phyloP scores from a whole-genome alignment of 2,888 invertebrate genomes.

The Anthrax anthrax region DNA sequence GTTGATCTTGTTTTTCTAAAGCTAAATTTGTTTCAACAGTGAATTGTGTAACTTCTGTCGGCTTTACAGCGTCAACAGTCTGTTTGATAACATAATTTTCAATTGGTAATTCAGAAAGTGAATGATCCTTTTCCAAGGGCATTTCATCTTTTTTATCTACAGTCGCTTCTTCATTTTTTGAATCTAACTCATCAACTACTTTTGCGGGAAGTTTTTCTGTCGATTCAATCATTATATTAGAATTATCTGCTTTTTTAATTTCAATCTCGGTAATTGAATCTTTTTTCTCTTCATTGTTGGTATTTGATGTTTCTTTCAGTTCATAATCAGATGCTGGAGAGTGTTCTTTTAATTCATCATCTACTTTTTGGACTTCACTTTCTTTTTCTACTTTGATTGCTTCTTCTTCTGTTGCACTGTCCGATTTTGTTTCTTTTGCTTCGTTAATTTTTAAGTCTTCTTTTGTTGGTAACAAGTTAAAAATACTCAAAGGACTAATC shows the following conservation, averaged over 20 bases:
- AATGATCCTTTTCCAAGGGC: not conserved
- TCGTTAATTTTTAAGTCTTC: not conserved
- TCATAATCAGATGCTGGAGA: no score
- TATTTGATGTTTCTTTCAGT: no score
- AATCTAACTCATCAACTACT: not conserved
- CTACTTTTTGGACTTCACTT: no score
- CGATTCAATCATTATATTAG: not conserved
- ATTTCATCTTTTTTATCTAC: not conserved
- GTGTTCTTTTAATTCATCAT: no score
- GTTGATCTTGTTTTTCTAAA: constrained; percentile 23
- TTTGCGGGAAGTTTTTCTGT: not conserved
- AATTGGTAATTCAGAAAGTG: not conserved
- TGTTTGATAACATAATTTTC: not conserved
- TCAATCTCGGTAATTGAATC: no score
- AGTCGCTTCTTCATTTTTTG: not conserved
- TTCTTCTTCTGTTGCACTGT: not conserved
- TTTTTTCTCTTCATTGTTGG: no score
- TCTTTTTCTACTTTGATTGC: not conserved
- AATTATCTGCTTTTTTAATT: no score
- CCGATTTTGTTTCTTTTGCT: not conserved
- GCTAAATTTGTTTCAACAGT: constrained; percentile 15
- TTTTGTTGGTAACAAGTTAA: not conserved
- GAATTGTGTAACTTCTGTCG: not conserved
- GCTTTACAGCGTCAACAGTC: not conserved
- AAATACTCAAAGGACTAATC: not conserved